Evolutionary conservation across 2,797 vertebrate species (phyloP).

Genomic region (Clarias fuscus): DNA sequence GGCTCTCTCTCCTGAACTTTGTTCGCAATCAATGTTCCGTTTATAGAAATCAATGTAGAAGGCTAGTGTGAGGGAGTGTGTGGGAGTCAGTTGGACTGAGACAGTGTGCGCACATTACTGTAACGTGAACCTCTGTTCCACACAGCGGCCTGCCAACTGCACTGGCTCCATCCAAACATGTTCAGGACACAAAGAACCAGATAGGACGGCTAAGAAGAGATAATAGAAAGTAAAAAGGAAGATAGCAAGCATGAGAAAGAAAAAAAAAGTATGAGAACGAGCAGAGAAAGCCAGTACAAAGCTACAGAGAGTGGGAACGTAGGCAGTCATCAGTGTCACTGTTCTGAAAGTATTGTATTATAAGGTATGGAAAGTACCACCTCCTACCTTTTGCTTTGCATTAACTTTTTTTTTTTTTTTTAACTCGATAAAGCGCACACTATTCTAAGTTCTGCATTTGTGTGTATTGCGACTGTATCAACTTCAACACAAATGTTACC

Average conservation of each 20-base stretch:
- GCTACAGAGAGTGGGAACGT: slow-evolving; percentile 33
- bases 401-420: neutral
- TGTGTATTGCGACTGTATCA: slow-evolving; percentile 12
- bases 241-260: slow-evolving; percentile 1
- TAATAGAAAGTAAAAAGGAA: slow-evolving; percentile 23
- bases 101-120: slow-evolving; percentile 38
- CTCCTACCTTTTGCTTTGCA: slow-evolving; percentile 22
- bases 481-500: slow-evolving; percentile 9
- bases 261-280: slow-evolving; percentile 11
- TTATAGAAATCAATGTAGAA: slow-evolving; percentile 61
- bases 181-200: slow-evolving; percentile 11
- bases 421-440: neutral
- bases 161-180: slow-evolving; percentile 43
- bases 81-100: slow-evolving; percentile 39
- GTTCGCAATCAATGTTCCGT: slow-evolving; percentile 57
- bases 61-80: slow-evolving; percentile 41
- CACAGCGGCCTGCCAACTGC: slow-evolving; percentile 36
- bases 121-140: slow-evolving; percentile 51
- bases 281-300: slow-evolving; percentile 16
- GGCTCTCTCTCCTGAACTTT: slow-evolving; percentile 57
- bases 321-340: slow-evolving; percentile 43
- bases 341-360: slow-evolving; percentile 42
- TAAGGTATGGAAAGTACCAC: slow-evolving; percentile 26
- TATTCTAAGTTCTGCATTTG: slow-evolving; percentile 64
- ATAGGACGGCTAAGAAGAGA: slow-evolving; percentile 26